Base-by-base conservation (phyloP, 2,113 vertebrate genomes). In the Gobio gobio region DNA sequence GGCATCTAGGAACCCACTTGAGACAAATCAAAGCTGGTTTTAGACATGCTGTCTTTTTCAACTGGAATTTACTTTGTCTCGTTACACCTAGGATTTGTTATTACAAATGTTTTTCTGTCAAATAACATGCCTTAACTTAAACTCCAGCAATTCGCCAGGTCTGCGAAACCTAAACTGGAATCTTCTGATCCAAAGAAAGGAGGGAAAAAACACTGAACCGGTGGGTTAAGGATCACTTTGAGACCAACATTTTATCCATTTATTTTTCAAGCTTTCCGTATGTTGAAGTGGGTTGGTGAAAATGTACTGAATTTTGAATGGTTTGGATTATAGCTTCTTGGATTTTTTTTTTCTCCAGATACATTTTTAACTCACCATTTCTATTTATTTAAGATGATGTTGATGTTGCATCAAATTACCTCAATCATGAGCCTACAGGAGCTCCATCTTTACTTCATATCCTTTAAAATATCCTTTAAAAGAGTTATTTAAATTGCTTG, bases 91-190 rank as follows among this genome's bases (percentile, higher is more conserved):
- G 68, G 4, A 51, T 76, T 26, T 76, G 26, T 85, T 78, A 43
- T 61, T 68, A 20, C 64, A 56, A 74, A 74, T 36, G 18, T 5
- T 58, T 58, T 59, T 36, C 20, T 59, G 51, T 59, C 51, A 61
- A 58, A 78, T 58, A 6, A n/a, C 40, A 43, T 3, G 5, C 89
- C 93, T 95, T 94, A 91, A 94, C 91, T 81, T 0, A 29, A 47
- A 66, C 77, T 73, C 66, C 92, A 99, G 98, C 97, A 98, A 88
- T 99, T 98, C 91, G 98, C 98, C 89, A 95, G 98, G 91, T 99
- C 98, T 64, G 98, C 98, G 85, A 95, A 96, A 92, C 98, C 98
- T 59, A 99, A 99, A 88, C 95, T 92, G 83, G 96, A 97, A 78
- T 75, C 87, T 54, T 92, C 87, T 0, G 96, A 97, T 0, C 3